A percentile compares a stretch with the other conserved stretches of the same genome.
Evolutionary conservation across 2,888 invertebrate species (phyloP).

Genomic region (Tryphoninae sp.): DNA sequence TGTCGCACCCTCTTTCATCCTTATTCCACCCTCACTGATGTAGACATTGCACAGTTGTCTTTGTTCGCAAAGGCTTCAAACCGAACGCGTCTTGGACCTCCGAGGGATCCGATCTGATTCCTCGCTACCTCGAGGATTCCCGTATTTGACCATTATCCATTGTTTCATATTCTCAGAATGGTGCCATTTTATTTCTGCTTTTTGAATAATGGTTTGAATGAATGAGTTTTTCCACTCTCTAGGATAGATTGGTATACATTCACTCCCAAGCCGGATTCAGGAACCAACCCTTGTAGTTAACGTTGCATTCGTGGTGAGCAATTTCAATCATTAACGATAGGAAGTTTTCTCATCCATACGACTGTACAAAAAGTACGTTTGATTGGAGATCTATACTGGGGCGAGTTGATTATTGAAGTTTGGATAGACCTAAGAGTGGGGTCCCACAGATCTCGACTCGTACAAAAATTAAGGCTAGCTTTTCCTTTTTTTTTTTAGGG

Average conservation of each 20-base stretch:
- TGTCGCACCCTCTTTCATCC: conserved; percentile 6
- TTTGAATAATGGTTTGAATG: not conserved
- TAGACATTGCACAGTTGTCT: conserved; percentile 1
- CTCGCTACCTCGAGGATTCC: not conserved
- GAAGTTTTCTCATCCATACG: not conserved
- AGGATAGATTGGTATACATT: not conserved
- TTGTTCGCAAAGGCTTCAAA: conserved; percentile 13
- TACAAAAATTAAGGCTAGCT: too few relatives aligned
- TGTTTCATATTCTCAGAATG: not conserved
- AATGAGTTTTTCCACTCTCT: not conserved
- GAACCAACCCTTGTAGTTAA: not conserved
- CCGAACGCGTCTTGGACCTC: conserved; percentile 7
- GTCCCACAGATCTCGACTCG: too few relatives aligned
- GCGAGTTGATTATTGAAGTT: too few relatives aligned
- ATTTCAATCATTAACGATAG: not conserved
- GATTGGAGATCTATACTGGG: too few relatives aligned
- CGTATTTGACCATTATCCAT: not conserved
- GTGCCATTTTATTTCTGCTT: not conserved
- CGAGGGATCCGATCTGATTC: not conserved
- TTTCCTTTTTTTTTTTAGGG: too few relatives aligned
- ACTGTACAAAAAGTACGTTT: not conserved
- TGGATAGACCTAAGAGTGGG: too few relatives aligned
- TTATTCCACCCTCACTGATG: conserved; percentile 10
- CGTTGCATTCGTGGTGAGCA: not conserved
- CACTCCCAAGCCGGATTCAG: not conserved